A percentile compares a stretch with the other conserved stretches of the same genome.
These are phyloP conservation scores for Cottus gobio DNA, from an alignment of 2,113 vertebrate genomes.

Conservation along the genomic window DNA sequence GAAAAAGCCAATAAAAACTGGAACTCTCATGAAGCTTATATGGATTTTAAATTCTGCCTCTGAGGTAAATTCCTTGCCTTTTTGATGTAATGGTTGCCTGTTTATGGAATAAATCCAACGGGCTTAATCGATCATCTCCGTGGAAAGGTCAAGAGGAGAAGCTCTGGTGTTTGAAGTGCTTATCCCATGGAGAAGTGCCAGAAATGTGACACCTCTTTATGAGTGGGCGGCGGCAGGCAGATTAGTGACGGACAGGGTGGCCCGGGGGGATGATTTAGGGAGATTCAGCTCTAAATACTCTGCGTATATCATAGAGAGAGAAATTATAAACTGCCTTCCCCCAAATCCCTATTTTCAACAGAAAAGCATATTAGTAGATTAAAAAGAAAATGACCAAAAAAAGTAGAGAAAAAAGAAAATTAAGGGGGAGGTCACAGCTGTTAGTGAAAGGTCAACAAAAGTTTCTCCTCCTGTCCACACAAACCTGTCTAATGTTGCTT, in stretches of 20 bases:
- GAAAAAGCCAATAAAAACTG: slow-evolving; percentile 68
- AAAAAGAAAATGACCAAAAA: slow-evolving; percentile 34
- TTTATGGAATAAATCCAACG: slow-evolving; percentile 79
- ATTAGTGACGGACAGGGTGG: slow-evolving; percentile 81
- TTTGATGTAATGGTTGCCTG: slow-evolving; percentile 78
- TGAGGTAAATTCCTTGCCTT: slow-evolving; percentile 75
- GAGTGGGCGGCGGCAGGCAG: slow-evolving; percentile 70
- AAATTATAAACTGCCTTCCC: slow-evolving; percentile 59
- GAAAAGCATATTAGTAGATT: slow-evolving; percentile 78
- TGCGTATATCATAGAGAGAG: slow-evolving; percentile 58
- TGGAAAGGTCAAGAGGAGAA: slow-evolving; percentile 79
- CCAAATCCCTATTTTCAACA: slow-evolving; percentile 69
- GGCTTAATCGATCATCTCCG: slow-evolving; percentile 80
- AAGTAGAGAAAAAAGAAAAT: background rate
- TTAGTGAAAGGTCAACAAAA: slow-evolving; percentile 56
- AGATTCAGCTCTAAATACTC: slow-evolving; percentile 79
- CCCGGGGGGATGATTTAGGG: slow-evolving; percentile 79
- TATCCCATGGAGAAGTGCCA: slow-evolving; percentile 75
- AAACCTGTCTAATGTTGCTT: slow-evolving; percentile 69
- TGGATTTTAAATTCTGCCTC: slow-evolving; percentile 77
- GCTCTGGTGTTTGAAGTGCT: slow-evolving; percentile 80
- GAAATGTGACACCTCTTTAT: slow-evolving; percentile 82
- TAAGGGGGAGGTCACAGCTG: slow-evolving; percentile 39
- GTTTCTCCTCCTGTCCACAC: slow-evolving; percentile 63
- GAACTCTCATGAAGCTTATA: slow-evolving; percentile 72